A percentile compares a stretch with the other conserved stretches of the same genome.
phyloP scores from a whole-genome alignment of 2,113 vertebrate species.

The Mastomys natalensis region DNA sequence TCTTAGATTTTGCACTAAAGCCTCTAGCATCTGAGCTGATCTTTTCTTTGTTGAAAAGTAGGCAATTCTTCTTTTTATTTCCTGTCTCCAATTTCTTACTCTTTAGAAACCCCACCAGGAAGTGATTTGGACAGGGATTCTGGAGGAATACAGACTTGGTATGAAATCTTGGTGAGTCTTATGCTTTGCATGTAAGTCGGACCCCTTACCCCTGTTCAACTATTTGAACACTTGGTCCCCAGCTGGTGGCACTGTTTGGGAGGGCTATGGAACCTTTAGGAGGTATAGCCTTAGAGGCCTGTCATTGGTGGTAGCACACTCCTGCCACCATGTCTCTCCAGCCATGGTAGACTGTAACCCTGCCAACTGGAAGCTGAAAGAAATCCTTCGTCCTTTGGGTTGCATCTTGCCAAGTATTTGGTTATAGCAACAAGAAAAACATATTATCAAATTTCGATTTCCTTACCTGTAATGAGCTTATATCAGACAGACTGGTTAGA shows the following conservation, averaged over 20 bases:
- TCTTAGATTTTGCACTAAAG: constrained; percentile 62
- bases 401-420: background rate
- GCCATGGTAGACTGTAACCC: background rate
- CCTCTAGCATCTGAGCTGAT: constrained; percentile 53
- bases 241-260: background rate
- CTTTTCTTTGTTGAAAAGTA: constrained; percentile 62
- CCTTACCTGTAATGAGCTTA: background rate
- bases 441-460: background rate
- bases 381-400: background rate
- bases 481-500: background rate
- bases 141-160: background rate
- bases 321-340: background rate
- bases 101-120: constrained; percentile 26
- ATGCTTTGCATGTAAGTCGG: background rate
- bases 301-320: background rate
- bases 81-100: background rate
- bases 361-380: background rate
- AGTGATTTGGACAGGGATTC: background rate
- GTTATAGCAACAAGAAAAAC: background rate
- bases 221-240: background rate
- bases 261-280: background rate
- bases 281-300: background rate
- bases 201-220: background rate
- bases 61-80: constrained; percentile 65
- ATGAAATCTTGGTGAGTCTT: background rate